These are phyloP conservation scores for Apocheima hispidaria DNA, from an alignment of 2,888 invertebrate species.

Conservation along the genomic window DNA sequence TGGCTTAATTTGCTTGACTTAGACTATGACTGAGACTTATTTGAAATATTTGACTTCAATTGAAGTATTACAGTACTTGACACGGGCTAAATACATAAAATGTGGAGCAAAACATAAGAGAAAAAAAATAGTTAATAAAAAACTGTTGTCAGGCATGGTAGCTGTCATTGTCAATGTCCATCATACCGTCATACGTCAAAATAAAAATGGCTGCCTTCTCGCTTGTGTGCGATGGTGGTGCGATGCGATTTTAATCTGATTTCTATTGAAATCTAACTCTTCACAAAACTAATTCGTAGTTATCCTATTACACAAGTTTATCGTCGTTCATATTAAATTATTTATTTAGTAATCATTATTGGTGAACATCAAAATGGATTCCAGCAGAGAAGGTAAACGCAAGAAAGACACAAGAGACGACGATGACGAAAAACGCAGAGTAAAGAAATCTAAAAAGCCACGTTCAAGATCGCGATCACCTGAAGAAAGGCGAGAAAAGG, in stretches of 20 bases:
- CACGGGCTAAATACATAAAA: too few relatives aligned
- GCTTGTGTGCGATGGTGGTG: conserved; percentile 10
- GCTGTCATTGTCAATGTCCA: background rate
- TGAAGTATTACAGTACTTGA: too few relatives aligned
- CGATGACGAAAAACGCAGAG: conserved; percentile 61
- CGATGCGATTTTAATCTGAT: conserved; percentile 1
- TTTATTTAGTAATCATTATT: background rate
- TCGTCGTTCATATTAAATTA: background rate
- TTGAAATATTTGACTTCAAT: too few relatives aligned
- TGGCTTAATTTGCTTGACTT: too few relatives aligned
- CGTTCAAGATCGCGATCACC: conserved; percentile 68
- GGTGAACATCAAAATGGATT: conserved; percentile 60
- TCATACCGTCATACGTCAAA: conserved; percentile 25
- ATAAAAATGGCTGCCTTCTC: conserved; percentile 46
- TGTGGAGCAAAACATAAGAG: too few relatives aligned
- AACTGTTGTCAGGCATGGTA: too few relatives aligned
- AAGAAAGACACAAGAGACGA: conserved; percentile 65
- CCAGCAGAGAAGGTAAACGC: conserved; percentile 64
- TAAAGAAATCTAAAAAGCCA: conserved; percentile 65
- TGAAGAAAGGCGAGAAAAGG: conserved; percentile 52
- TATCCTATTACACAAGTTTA: background rate
- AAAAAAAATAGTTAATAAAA: too few relatives aligned
- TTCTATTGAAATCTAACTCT: background rate
- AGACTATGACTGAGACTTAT: too few relatives aligned
- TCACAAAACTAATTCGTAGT: background rate